A percentile compares a stretch with the other conserved stretches of the same genome.
phyloP scores from a whole-genome alignment of 2,113 vertebrate genomes.

The Coryphaenoides rupestris region DNA sequence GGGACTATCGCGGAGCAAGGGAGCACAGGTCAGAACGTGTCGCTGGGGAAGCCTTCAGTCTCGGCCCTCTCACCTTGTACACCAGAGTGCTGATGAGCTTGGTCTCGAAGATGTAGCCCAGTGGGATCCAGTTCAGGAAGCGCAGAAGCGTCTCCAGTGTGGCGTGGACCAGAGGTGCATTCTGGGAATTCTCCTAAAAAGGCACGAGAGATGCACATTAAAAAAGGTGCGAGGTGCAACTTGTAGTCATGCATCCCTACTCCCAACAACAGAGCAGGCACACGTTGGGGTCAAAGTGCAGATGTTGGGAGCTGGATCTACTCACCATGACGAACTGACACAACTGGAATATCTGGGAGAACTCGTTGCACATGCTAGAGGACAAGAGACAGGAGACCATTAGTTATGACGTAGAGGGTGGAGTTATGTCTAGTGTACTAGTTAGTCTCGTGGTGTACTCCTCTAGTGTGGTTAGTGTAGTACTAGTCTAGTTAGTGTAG shows the following conservation, averaged over 20 bases:
- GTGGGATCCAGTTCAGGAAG: constrained; percentile 96
- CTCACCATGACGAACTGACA: constrained; percentile 98
- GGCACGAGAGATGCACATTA: background rate
- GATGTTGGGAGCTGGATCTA: background rate
- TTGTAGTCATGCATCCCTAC: no score
- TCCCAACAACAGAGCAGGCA: background rate
- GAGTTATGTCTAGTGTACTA: no score
- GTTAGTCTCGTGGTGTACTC: no score
- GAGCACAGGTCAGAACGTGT: no score
- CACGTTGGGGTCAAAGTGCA: no score
- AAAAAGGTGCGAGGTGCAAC: no score
- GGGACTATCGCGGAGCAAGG: no score
- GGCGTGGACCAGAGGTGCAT: constrained; percentile 92
- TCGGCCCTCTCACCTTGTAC: constrained; percentile 81
- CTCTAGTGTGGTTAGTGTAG: no score
- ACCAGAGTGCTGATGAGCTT: constrained; percentile 96
- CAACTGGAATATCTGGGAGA: constrained; percentile 95
- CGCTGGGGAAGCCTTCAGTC: no score
- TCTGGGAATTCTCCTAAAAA: constrained; percentile 91
- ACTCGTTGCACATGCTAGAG: constrained; percentile 95
- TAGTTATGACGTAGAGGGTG: no score
- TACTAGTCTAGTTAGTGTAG: no score
- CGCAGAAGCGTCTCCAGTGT: constrained; percentile 92
- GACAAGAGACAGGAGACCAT: constrained; percentile 14
- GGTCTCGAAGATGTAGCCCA: constrained; percentile 97